Evolutionary conservation across 2,888 invertebrate species (phyloP), one percentile per base, ranked within the genome.

Genomic region (Drosophila sordidula): DNA sequence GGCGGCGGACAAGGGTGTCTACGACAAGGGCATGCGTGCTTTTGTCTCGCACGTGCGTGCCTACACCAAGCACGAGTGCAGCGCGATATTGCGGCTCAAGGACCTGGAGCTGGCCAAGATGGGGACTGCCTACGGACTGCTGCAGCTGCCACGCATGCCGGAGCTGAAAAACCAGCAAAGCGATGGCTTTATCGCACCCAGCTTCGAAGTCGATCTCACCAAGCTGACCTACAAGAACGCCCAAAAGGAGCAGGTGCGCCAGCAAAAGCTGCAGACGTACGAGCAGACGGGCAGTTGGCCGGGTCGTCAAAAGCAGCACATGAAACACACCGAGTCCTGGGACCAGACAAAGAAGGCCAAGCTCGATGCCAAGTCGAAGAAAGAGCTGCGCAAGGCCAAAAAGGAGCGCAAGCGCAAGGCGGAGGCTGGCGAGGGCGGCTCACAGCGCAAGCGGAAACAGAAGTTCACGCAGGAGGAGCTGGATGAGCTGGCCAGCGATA

Each of bases 21-120:
- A 97, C 89, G 98, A 99, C 90, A 97, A 97, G 90, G 98, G 96
- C 0, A 96, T 96, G 75, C 93, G 95, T 56, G 99, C 99, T 0
- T 99, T 98, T 92, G 99, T 99, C 0, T 99, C 99, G 0, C 98
- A 97, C 91, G 94, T 99, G 67, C 95, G 97, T 78, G 96, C 98
- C 0, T 99, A 99, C 92, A 95, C 95, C 11, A 99, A 99, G 91
- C 99, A 99, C 92, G 99, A 99, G 90, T 99, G 98, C 90, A 96
- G 95, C 86, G 94, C 99, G 41, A 95, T 99, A 51, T 94, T 99
- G 70, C 94, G 96, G 80, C 92, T 98, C 14, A 98, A 98, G 92
- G 97, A 99, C 90, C 93, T 99, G 22, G 96, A 98, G 79, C 93
- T 99, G 72, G 96, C 95, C 5, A 94, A 95, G 76, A 92, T 99